Percentiles rank a stretch among this genome's conserved stretches.
These are phyloP conservation scores for Lasiommata megera DNA, from an alignment of 2,888 invertebrate genomes.

Conservation along the genomic window DNA sequence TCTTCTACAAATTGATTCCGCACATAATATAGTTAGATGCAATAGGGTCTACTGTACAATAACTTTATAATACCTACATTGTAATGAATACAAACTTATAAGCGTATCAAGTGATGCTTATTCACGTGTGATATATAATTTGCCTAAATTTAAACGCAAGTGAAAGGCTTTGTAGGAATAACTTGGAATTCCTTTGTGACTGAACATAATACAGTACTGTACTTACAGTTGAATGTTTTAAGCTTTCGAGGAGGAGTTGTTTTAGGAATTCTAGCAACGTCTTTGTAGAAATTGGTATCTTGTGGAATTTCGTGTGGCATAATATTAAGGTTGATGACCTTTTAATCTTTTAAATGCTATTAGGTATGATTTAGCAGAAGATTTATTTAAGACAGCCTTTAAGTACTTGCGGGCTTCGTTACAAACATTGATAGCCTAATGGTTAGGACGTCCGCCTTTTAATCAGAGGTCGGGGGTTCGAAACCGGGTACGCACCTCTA, in stretches of 20 bases:
- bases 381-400: no score
- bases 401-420: no score
- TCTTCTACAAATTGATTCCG: no score
- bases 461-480: no score
- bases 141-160: constrained; percentile 5
- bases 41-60: background rate
- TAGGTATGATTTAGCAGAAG: no score
- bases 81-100: background rate
- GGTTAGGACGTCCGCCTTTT: no score
- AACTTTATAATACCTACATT: background rate
- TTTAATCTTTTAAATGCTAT: no score
- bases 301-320: background rate
- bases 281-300: no score
- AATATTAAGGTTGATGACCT: constrained; percentile 12
- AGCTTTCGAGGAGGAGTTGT: constrained; percentile 1
- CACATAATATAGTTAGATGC: background rate
- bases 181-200: constrained; percentile 56
- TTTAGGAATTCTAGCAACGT: constrained; percentile 3
- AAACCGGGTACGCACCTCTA: no score
- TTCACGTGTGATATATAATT: background rate
- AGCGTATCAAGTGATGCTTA: background rate
- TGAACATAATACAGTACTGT: constrained; percentile 33
- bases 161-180: constrained; percentile 49
- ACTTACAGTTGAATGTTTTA: background rate
- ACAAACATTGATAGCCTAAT: no score